A percentile compares a stretch with the other conserved stretches of the same genome.
Conservation (phyloP, 2,888 invertebrate genomes). For the Drosophila fulvimacula region DNA sequence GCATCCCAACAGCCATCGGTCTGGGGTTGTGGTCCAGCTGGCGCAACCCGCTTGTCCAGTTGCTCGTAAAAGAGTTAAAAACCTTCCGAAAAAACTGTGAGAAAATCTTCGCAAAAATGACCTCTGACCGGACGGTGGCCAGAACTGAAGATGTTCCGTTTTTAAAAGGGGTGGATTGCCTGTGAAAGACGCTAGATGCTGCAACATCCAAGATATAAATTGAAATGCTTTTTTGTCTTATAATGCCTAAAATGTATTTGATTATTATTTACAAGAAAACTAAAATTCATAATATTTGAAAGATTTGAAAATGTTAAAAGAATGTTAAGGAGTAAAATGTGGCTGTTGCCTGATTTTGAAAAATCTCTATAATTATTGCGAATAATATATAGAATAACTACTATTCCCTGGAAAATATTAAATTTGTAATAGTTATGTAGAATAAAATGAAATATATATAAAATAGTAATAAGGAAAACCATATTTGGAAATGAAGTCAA, state of each 20-base stretch:
- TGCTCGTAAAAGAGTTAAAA: constrained; percentile 63
- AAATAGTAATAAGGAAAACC: too few relatives aligned
- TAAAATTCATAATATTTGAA: too few relatives aligned
- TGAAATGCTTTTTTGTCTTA: neutral
- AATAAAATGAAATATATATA: too few relatives aligned
- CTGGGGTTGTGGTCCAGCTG: constrained; percentile 20
- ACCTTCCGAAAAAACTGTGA: constrained; percentile 71
- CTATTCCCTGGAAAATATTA: too few relatives aligned
- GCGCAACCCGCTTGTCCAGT: constrained; percentile 67
- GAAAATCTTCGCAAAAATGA: constrained; percentile 76
- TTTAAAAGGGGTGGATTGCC: constrained; percentile 59
- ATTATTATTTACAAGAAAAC: too few relatives aligned
- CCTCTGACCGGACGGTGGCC: constrained; percentile 71
- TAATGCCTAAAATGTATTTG: neutral
- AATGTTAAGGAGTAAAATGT: neutral
- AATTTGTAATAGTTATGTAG: too few relatives aligned
- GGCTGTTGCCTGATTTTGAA: neutral
- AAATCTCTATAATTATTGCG: neutral
- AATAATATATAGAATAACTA: neutral
- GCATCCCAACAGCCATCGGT: constrained; percentile 40
- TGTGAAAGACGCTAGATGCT: constrained; percentile 52
- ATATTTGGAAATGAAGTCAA: too few relatives aligned
- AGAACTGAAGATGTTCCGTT: constrained; percentile 28
- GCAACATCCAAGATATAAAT: neutral
- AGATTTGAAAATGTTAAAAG: neutral